Evolutionary conservation across 2,888 invertebrate species (phyloP), one percentile per base, ranked within the genome.

Genomic region (Marronus borbonicus): DNA sequence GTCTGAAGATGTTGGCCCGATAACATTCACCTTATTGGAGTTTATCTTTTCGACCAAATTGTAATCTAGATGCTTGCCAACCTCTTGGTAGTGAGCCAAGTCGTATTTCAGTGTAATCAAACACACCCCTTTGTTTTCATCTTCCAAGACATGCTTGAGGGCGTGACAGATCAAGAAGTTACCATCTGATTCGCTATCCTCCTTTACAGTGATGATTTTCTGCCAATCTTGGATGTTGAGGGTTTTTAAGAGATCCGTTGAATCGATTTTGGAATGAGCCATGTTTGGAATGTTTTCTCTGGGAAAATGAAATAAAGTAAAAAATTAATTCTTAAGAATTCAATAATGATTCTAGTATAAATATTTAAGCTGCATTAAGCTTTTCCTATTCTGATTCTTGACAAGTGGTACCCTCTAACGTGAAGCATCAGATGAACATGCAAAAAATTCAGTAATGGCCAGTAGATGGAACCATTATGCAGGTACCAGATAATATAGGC

Each of bases 21-120:
- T 88, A 3, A 90, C 86, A 39, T 86, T 88, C 0, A 92, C 87
- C n/a, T 88, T 88, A 66, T 90, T 90, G 17, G 89, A 86, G 65
- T 89, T 89, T 36, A 89, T 86, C 78, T 90, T 88, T 72, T 90
- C 87, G 50, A 91, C 90, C 49, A 95, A 88, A 86, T 94, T 94
- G 84, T 93, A 94, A 70, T 94, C 94, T 84, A 95, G 90, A 84
- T 94, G 93, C 84, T 93, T 92, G 14, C 94, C 94, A 50, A 95
- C 91, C 88, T 92, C 93, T 79, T 94, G 93, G 84, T 94, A 95
- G 85, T 95, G 95, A 76, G 91, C 90, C 68, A 93, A 89, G 1
- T 93, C 92, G 84, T 95, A 93, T 85, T 95, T 95, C 79, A 93
- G 89, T 70, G 93, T 91, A 69, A 95, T 89, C 68, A 95, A 88